Base-by-base conservation (phyloP, 2,797 vertebrate species). In the Falco concolor region DNA sequence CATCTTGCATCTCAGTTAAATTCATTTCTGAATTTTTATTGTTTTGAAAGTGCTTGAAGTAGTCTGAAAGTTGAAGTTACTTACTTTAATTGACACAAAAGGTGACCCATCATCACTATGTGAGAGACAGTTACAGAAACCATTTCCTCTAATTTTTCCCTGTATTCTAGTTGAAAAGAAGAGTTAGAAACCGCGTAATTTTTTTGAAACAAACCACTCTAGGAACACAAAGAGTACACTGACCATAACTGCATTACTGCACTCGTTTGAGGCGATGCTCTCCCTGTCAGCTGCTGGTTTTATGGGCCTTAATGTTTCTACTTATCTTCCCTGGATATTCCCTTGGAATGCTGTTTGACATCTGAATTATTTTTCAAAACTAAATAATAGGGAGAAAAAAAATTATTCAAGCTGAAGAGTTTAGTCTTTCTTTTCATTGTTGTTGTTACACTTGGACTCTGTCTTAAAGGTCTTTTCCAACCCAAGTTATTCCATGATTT, bases 301-400 rank as follows among this genome's bases (percentile, higher is more conserved):
- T 93, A 84, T 89, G 77, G 64, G 59, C 74, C 60, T 44, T 68
- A 45, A 23, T 88, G 69, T 54, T 85, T 89, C 74, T 91, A 27
- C 79, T 95, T 93, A 86, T 95, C 85, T 93, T 70, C 53, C 67
- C 63, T 76, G 85, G 83, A 91, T 96, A 44, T 44, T 44, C 42
- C 42, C 27, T 63, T 90, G 91, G 93, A 94, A 93, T 94, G 91
- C 44, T 27, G 5, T 63, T 91, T 87, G 83, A 78, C 81, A 87
- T 96, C 47, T 49, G 28, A 96, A 73, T 82, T 93, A 90, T 90
- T 94, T 95, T 83, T 86, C 87, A 84, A 74, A 95, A 76, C 59
- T 86, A 91, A 96, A 95, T 76, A 87, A 93, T 96, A 94, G 74
- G 53, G 68, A 38, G 32, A 12, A 40, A 4, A 13, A 19, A 13